phyloP scores from a whole-genome alignment of 1,140 invertebrate species.

The Spodoptera frugiperda region DNA sequence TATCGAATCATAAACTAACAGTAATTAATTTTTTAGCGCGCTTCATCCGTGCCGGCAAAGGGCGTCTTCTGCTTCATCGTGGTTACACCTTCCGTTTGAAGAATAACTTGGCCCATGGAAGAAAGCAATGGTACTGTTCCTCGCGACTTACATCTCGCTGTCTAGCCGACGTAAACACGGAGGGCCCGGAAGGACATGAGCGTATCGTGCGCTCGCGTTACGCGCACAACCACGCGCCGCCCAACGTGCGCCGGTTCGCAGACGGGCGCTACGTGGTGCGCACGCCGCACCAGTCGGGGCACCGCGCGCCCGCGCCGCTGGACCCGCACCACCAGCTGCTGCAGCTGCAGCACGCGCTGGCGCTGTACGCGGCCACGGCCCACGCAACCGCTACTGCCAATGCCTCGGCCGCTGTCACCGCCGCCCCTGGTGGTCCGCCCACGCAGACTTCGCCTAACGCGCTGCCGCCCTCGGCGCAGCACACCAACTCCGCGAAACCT shows the following conservation, averaged over 20 bases:
- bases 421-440: slow-evolving; percentile 57
- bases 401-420: slow-evolving; percentile 60
- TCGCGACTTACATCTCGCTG: slow-evolving; percentile 80
- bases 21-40: slow-evolving; percentile 66
- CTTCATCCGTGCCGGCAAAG: slow-evolving; percentile 83
- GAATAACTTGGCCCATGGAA: slow-evolving; percentile 81
- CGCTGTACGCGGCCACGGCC: slow-evolving; percentile 79
- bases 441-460: slow-evolving; percentile 70
- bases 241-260: slow-evolving; percentile 81
- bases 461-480: slow-evolving; percentile 64
- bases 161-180: slow-evolving; percentile 80
- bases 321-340: slow-evolving; percentile 81
- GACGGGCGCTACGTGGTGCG: slow-evolving; percentile 83
- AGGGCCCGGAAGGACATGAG: slow-evolving; percentile 81
- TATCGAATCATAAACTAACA: slow-evolving; percentile 1
- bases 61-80: slow-evolving; percentile 77
- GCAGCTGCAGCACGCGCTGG: slow-evolving; percentile 79
- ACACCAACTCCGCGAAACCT: slow-evolving; percentile 70
- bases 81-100: slow-evolving; percentile 82
- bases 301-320: slow-evolving; percentile 77
- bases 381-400: slow-evolving; percentile 72
- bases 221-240: slow-evolving; percentile 80
- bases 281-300: slow-evolving; percentile 81
- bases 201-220: slow-evolving; percentile 81
- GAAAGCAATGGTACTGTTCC: slow-evolving; percentile 84